Evolutionary conservation across 2,797 vertebrate genomes (phyloP).

Genomic region (Basileuterus tristriatus): DNA sequence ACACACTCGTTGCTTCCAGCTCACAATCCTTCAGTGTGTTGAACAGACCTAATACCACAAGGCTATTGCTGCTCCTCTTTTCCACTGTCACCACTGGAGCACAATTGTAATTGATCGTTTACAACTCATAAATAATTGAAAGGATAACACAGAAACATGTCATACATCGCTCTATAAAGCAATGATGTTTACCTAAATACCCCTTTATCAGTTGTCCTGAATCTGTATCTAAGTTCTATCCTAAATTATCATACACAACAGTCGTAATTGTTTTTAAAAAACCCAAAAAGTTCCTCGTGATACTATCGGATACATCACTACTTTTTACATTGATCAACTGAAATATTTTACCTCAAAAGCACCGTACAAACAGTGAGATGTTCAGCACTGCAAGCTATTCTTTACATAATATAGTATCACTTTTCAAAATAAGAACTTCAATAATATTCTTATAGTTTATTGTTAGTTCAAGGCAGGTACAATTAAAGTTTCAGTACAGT

Average conservation of each 20-base stretch:
- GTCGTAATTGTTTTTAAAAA: not conserved
- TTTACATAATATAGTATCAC: not conserved
- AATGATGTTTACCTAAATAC: not conserved
- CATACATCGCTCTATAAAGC: not conserved
- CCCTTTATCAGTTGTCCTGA: not conserved
- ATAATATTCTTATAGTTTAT: not conserved
- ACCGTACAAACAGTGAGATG: not conserved
- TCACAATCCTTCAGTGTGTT: not conserved
- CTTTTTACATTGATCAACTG: not conserved
- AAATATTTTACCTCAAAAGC: not conserved
- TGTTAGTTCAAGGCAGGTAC: not conserved
- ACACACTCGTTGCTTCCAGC: not conserved
- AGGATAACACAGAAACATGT: not conserved
- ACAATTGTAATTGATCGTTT: not conserved
- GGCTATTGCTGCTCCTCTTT: not conserved
- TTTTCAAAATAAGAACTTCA: constrained; percentile 11
- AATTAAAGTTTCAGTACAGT: not conserved
- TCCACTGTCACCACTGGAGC: not conserved
- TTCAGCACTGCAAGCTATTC: not conserved
- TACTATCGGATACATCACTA: not conserved
- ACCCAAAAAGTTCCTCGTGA: not conserved
- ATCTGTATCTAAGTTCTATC: not conserved
- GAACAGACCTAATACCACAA: not conserved
- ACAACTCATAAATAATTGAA: not conserved
- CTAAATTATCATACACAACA: not conserved